These are phyloP conservation scores for Tipula confusa DNA, from an alignment of 2,888 invertebrate genomes.

Conservation along the genomic window DNA sequence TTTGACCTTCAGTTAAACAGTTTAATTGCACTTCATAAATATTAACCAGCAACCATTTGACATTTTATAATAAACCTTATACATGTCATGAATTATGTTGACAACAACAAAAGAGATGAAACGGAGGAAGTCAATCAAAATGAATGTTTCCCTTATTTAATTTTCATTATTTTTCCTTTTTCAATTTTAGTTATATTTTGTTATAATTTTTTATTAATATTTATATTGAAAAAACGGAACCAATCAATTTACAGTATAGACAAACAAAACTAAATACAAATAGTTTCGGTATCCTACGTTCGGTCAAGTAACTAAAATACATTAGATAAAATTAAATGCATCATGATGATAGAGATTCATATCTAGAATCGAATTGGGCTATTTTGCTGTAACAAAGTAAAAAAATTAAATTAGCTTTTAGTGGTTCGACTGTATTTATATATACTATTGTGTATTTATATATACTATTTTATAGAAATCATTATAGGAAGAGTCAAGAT, in stretches of 20 bases:
- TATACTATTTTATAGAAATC: not conserved
- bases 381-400: not conserved
- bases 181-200: not conserved
- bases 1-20: too few relatives aligned
- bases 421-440: not conserved
- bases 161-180: too few relatives aligned
- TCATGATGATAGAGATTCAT: not conserved
- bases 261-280: too few relatives aligned
- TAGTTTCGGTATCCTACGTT: not conserved
- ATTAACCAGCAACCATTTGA: too few relatives aligned
- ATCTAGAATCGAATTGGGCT: not conserved
- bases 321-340: not conserved
- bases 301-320: not conserved
- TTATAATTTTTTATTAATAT: not conserved
- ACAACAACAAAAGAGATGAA: too few relatives aligned
- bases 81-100: too few relatives aligned
- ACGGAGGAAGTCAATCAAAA: too few relatives aligned
- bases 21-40: too few relatives aligned
- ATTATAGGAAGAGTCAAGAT: not conserved
- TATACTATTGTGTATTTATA: not conserved
- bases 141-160: too few relatives aligned
- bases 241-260: not conserved
- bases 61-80: too few relatives aligned
- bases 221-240: not conserved
- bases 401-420: not conserved